These are phyloP conservation scores for Iselma pallidipennis DNA, from an alignment of 2,888 invertebrate species.

Conservation along the genomic window DNA sequence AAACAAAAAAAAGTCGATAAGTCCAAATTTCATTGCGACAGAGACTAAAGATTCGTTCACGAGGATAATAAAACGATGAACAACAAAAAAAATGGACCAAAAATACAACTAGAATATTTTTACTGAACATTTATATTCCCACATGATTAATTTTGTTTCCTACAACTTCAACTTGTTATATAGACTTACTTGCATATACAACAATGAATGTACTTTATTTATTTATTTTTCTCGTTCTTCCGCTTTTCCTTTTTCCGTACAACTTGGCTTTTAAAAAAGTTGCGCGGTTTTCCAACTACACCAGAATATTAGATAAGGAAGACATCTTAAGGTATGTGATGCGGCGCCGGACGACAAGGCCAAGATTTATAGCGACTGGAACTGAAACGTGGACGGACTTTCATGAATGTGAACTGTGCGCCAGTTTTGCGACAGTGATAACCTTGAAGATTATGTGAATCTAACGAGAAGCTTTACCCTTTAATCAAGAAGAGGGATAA, in stretches of 20 bases:
- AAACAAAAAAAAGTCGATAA: neutral
- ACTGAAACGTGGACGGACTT: neutral
- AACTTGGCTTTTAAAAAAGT: neutral
- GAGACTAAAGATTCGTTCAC: no score
- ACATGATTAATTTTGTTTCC: neutral
- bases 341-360: neutral
- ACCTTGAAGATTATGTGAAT: neutral
- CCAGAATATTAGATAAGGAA: neutral
- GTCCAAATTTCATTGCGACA: neutral
- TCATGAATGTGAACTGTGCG: neutral
- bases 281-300: neutral
- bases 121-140: neutral
- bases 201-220: neutral
- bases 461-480: neutral
- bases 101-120: neutral
- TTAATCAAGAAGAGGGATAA: neutral
- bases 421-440: neutral
- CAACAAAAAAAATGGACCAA: no score
- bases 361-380: conserved; percentile 12
- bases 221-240: neutral
- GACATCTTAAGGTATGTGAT: conserved; percentile 3
- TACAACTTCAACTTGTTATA: no score
- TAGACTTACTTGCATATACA: neutral
- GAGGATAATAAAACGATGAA: no score
- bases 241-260: neutral